phyloP scores from a whole-genome alignment of 2,888 invertebrate genomes.

The Strigamia maritima region DNA sequence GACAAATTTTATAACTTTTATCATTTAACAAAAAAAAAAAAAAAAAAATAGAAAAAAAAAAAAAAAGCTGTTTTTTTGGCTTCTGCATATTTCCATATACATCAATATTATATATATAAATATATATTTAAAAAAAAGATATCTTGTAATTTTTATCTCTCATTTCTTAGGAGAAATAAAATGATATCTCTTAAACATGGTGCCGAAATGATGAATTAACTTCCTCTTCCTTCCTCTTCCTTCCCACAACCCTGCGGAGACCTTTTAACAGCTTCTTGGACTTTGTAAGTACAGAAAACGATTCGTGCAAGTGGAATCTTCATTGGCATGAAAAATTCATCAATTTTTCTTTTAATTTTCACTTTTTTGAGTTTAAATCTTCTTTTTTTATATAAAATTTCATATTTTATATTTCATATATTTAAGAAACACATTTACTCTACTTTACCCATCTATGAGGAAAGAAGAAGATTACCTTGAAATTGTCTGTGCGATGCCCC shows the following conservation, averaged over 20 bases:
- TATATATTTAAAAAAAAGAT: neutral
- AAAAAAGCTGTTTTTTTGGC: neutral
- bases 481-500: neutral
- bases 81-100: neutral
- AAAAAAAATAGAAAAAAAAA: neutral
- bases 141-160: conserved; percentile 4
- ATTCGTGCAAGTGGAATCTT: no score
- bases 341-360: no score
- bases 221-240: neutral
- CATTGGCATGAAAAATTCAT: no score
- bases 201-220: neutral
- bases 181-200: neutral
- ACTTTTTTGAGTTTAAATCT: no score
- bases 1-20: neutral
- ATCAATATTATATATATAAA: neutral
- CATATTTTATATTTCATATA: no score
- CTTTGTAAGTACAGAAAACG: neutral
- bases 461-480: neutral
- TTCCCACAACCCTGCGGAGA: neutral
- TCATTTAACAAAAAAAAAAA: neutral
- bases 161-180: conserved; percentile 4
- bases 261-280: neutral
- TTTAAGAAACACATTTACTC: no score
- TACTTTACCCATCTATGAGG: no score
- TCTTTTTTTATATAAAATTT: no score